Base-by-base conservation (phyloP, 1,140 invertebrate genomes). In the Drosophila suzukii region DNA sequence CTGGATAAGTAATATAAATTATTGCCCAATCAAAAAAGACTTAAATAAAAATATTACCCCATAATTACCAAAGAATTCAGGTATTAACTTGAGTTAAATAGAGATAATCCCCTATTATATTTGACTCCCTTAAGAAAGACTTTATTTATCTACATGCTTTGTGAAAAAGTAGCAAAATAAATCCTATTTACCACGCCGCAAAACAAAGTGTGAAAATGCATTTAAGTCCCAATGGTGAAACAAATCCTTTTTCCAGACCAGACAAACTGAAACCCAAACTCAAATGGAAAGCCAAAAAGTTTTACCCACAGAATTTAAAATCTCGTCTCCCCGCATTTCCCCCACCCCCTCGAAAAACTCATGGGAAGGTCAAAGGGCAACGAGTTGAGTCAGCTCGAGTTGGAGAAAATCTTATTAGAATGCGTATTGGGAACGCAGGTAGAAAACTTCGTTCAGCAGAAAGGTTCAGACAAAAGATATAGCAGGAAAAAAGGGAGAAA, bases 371-470 rank as follows among this genome's bases (percentile, higher is more conserved):
- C 58, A 63, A 63, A 75, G 65, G 61, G 58, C 75, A 68, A 76
- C 76, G 57, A 58, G 56, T 74, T 73, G 60, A 34, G 49, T 63
- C 72, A 73, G 49, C 75, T 76, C 65, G 17, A 43, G 51, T 49
- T 38, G 49, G 44, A 24, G 55, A n/a, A 88, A 88, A 88, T 86
- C 83, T 83, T 82, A 86, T 86, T 88, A 88, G 84, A 88, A 88
- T 83, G 81, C 79, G 67, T 55, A 75, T 49, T 44, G 54, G 50
- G 44, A 50, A 36, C 17, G 38, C 79, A 89, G 83, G 84, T 89
- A 86, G 76, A 83, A 76, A 63, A 79, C 60, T 78, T 74, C 49
- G 27, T 58, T 71, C 24, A 54, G 53, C 47, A 38, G 59, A 47
- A 75, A 65, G 65, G 24, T 34, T 15, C 49, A 61, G 27, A 36